These are phyloP conservation scores for Mastigias papua DNA, from an alignment of 30 jellyfish, hydroid and myxozoan species.

Conservation along the genomic window DNA sequence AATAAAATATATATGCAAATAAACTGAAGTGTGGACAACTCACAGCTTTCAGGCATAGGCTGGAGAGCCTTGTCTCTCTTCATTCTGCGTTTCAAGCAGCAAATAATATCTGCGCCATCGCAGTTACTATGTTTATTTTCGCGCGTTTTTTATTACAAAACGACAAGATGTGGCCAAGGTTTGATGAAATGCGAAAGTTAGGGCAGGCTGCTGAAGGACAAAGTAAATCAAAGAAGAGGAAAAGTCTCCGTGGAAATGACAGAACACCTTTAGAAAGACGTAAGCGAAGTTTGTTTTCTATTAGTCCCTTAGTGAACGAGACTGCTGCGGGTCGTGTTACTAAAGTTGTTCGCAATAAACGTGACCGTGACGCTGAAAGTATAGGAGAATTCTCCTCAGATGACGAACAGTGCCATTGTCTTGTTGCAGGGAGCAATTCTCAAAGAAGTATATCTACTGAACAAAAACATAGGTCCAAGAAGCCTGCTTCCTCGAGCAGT, in stretches of 20 bases:
- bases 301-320: background rate
- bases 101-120: background rate
- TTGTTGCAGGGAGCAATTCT: background rate
- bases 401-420: conserved; percentile 19
- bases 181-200: conserved; percentile 2
- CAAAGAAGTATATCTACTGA: background rate
- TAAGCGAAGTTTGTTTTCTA: conserved; percentile 1
- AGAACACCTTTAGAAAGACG: background rate
- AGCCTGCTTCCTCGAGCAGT: background rate
- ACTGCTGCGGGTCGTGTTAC: background rate
- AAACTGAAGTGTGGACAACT: too few species aligned
- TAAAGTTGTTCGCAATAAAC: background rate
- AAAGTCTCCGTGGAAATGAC: background rate
- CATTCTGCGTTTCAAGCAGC: too few species aligned
- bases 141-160: background rate
- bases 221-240: background rate
- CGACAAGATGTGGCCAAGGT: background rate
- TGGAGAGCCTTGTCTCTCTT: too few species aligned
- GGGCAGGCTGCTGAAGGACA: background rate
- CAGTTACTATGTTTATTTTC: background rate
- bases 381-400: conserved; percentile 41
- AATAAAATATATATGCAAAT: too few species aligned
- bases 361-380: background rate
- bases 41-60: too few species aligned
- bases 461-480: background rate